Conservation (phyloP, 2,797 vertebrate genomes). For the Centropyge bicolor region DNA sequence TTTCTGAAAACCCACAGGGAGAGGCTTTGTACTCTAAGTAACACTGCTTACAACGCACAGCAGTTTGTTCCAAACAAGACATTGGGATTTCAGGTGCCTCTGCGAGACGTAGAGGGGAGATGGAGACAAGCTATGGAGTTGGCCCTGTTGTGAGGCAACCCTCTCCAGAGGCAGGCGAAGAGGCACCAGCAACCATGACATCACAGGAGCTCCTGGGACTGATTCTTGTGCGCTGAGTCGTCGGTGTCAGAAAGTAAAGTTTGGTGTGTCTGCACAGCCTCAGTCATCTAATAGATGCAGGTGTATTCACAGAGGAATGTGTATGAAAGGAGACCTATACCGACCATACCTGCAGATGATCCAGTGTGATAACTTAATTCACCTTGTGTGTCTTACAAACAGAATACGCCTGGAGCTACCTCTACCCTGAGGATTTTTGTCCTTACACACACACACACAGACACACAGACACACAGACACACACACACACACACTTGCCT, state of each 20-base stretch:
- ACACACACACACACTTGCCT: constrained; percentile 84
- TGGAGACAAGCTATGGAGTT: constrained; percentile 62
- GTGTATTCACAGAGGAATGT: constrained; percentile 43
- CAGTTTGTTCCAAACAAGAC: constrained; percentile 73
- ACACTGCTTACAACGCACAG: constrained; percentile 59
- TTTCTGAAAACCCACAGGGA: constrained; percentile 66
- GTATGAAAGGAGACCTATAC: constrained; percentile 23
- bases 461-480: constrained; percentile 26
- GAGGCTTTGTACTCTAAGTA: constrained; percentile 72
- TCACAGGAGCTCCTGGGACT: constrained; percentile 64
- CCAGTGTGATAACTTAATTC: constrained; percentile 49
- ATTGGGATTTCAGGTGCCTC: constrained; percentile 61
- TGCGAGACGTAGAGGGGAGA: constrained; percentile 51
- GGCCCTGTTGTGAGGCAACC: constrained; percentile 77
- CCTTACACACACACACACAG: constrained; percentile 18
- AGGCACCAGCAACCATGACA: constrained; percentile 66
- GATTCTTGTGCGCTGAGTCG: constrained; percentile 57
- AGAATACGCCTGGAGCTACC: background rate
- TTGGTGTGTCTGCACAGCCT: constrained; percentile 42
- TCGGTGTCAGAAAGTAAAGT: constrained; percentile 70
- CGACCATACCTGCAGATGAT: constrained; percentile 34
- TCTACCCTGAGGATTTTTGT: constrained; percentile 10
- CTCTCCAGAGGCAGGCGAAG: constrained; percentile 72
- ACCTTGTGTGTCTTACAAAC: constrained; percentile 28
- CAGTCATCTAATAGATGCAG: constrained; percentile 39